Evolutionary conservation across 1,140 invertebrate species (phyloP), one percentile per base, ranked within the genome.

Genomic region (Bilobella aurantiaca): DNA sequence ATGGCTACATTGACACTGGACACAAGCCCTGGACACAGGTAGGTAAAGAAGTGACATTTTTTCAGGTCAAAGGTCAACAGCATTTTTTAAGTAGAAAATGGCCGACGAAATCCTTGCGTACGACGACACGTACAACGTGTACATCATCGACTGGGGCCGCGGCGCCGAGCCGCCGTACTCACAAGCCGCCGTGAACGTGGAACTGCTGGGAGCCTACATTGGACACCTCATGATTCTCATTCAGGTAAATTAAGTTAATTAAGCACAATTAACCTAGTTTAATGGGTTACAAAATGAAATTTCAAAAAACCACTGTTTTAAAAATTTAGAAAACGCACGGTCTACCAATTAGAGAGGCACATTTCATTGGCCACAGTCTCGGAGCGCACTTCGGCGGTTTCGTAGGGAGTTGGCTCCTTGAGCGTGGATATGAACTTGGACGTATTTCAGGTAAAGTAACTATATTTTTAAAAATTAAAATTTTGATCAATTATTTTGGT

Each of bases 311-410:
- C 32, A 68, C 37, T 65, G 53, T 64, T 31, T 28, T 16, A 14
- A 64, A 59, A 47, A 68, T 63, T 58, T 58, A 77, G 83, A 79
- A 81, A 68, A 74, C 80, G 29, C 70, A 84, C 37, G 79, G 78
- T 28, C 69, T 85, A 58, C 69, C 73, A 25, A 61, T 76, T 2
- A 74, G 74, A 21, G 71, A 75, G 56, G 66, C 88, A 42, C 93
- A 96, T 75, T 83, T 89, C 53, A 91, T 96, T 69, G 94, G 92
- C 0, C 93, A 96, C 78, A 93, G 90, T 34, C 79, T 96, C 2
- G 93, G 92, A 0, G 84, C 87, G 12, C 93, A 96, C 78, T 79
- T 92, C 5, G 86, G 84, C 58, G 91, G 91, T 3, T 93, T 93
- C 75, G 82, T 87, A 16, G 92, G 91, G 0, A 84, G 85, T 69